Evolutionary conservation across 2,113 vertebrate genomes (phyloP).

Genomic region (Pipra filicauda): DNA sequence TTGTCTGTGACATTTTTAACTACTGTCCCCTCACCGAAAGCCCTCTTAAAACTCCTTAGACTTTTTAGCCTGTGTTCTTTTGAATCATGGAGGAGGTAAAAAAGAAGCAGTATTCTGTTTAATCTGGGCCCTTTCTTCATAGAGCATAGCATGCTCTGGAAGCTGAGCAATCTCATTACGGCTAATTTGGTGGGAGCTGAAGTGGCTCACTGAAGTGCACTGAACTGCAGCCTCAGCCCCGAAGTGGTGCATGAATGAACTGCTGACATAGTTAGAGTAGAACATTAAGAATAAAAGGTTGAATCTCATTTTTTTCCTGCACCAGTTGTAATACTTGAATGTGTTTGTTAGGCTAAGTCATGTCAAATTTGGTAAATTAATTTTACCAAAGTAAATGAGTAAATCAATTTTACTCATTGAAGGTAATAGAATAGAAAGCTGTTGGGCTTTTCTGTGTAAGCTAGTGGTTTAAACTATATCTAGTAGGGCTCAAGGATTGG

Average conservation of each 20-base stretch:
- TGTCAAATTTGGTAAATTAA: background rate
- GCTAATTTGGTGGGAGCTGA: background rate
- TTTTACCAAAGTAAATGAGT: background rate
- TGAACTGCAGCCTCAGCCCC: background rate
- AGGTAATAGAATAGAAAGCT: background rate
- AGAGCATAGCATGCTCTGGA: background rate
- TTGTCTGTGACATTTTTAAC: background rate
- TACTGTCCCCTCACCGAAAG: background rate
- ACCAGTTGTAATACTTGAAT: background rate
- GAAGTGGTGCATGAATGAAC: background rate
- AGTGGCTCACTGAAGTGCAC: background rate
- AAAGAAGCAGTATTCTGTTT: background rate
- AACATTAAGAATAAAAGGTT: background rate
- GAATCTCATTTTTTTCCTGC: background rate
- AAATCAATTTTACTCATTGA: background rate
- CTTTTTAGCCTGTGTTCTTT: background rate
- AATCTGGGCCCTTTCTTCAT: background rate
- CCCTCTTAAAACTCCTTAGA: background rate
- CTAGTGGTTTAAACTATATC: background rate
- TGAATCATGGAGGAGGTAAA: rapidly evolving
- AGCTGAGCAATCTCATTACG: background rate
- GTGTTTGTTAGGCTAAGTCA: background rate
- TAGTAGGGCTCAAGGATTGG: background rate
- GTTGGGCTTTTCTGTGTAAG: background rate
- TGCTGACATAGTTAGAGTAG: background rate